A percentile compares a stretch with the other conserved stretches of the same genome.
Conservation (phyloP, 2,797 vertebrate species). For the Falco rusticolus region DNA sequence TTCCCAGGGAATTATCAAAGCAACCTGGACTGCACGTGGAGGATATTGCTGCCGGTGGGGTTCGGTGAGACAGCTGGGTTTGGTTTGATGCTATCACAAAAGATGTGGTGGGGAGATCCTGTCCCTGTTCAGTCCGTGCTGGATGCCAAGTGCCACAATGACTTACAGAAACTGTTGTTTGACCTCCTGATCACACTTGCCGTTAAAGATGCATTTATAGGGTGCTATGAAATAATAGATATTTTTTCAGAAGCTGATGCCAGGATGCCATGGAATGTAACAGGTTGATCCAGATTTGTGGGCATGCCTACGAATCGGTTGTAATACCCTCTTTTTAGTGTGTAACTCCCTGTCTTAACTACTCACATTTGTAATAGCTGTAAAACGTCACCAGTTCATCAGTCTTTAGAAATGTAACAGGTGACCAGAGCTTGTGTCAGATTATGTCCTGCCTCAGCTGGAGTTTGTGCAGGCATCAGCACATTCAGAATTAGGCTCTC, state of each 20-base stretch:
- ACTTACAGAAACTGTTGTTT: background rate
- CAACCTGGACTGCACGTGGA: conserved; percentile 98
- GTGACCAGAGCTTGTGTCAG: background rate
- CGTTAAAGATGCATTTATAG: background rate
- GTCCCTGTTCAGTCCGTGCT: background rate
- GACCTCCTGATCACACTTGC: background rate
- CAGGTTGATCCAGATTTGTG: background rate
- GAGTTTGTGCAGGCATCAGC: background rate
- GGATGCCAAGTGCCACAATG: background rate
- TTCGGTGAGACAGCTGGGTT: conserved; percentile 83
- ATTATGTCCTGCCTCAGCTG: background rate
- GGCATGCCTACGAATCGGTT: rapidly evolving
- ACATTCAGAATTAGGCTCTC: background rate
- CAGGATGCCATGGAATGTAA: background rate
- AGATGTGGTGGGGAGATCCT: background rate
- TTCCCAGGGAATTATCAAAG: conserved; percentile 99
- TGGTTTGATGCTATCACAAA: background rate
- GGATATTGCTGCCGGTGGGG: conserved; percentile 92
- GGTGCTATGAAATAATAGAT: background rate
- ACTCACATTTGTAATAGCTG: rapidly evolving
- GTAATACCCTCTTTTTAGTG: background rate
- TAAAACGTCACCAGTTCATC: background rate
- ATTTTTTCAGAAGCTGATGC: background rate
- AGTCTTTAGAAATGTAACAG: too few species aligned
- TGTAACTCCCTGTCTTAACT: rapidly evolving